Percentiles rank a stretch among this genome's conserved stretches.
Conservation (phyloP, 2,888 invertebrate genomes). For the Hypomecis atomaria region DNA sequence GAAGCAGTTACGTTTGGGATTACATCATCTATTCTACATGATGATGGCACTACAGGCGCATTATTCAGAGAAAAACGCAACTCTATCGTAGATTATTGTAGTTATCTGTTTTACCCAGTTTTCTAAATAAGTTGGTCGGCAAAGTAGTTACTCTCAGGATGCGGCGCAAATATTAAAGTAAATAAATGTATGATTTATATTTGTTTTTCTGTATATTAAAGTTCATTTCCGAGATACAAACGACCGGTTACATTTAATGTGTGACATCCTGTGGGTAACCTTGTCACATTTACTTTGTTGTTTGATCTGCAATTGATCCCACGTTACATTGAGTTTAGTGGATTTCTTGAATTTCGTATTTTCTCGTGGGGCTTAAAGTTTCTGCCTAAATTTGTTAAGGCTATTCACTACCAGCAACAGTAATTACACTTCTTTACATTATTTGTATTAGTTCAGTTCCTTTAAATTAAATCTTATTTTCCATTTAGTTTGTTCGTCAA, state of each 20-base stretch:
- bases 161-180: slow-evolving; percentile 17
- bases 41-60: no score
- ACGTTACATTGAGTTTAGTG: background rate
- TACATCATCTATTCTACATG: no score
- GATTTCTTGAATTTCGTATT: background rate
- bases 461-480: no score
- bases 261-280: slow-evolving; percentile 21
- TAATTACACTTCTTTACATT: background rate
- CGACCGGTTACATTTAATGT: slow-evolving; percentile 22
- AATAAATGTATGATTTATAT: slow-evolving; percentile 18
- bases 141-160: slow-evolving; percentile 31
- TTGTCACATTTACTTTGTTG: slow-evolving; percentile 8
- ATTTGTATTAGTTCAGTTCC: background rate
- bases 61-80: no score
- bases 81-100: no score
- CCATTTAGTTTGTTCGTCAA: no score
- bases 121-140: background rate
- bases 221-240: slow-evolving; percentile 14
- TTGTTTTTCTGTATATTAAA: slow-evolving; percentile 10
- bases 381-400: no score
- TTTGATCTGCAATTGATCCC: background rate
- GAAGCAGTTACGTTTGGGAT: no score
- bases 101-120: no score
- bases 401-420: no score
- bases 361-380: no score